These are phyloP conservation scores for Drosophila putrida DNA, from an alignment of 2,888 invertebrate genomes.

Conservation along the genomic window DNA sequence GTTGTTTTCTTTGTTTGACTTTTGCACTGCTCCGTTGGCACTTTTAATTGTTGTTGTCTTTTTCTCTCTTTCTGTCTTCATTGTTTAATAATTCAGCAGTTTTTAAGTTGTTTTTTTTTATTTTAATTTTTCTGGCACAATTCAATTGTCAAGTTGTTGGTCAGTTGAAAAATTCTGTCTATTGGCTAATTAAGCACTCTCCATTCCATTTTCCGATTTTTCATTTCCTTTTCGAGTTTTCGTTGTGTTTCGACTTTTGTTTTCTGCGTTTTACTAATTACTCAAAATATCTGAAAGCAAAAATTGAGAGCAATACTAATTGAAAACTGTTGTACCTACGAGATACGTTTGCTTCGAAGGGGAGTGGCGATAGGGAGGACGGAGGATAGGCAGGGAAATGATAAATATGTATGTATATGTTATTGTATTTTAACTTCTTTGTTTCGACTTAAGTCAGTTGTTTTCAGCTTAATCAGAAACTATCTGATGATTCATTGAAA, in stretches of 20 bases:
- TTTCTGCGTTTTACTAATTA: constrained; percentile 67
- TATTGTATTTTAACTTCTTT: constrained; percentile 7
- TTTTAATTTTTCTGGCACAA: constrained; percentile 42
- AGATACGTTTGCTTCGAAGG: constrained; percentile 15
- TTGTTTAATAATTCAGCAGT: constrained; percentile 61
- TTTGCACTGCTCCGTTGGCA: constrained; percentile 75
- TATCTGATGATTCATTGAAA: constrained; percentile 1
- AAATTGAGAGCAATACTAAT: constrained; percentile 76
- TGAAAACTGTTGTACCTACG: constrained; percentile 60
- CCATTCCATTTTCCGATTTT: constrained; percentile 60
- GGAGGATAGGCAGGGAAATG: background rate
- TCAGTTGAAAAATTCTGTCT: constrained; percentile 6
- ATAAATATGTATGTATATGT: background rate
- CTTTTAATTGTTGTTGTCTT: constrained; percentile 63
- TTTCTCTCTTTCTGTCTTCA: constrained; percentile 36
- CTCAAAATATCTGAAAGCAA: constrained; percentile 56
- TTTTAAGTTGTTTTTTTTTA: constrained; percentile 17
- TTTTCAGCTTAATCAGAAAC: background rate
- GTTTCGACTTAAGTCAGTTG: constrained; percentile 1
- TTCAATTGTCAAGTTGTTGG: constrained; percentile 38
- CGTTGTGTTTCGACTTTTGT: constrained; percentile 55
- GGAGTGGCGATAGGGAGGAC: background rate
- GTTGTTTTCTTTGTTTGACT: constrained; percentile 62
- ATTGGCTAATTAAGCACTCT: constrained; percentile 61
- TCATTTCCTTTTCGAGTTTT: constrained; percentile 11